Percentiles rank a stretch among this genome's conserved stretches.
phyloP scores from a whole-genome alignment of 2,113 vertebrate genomes.

The Riparia riparia region DNA sequence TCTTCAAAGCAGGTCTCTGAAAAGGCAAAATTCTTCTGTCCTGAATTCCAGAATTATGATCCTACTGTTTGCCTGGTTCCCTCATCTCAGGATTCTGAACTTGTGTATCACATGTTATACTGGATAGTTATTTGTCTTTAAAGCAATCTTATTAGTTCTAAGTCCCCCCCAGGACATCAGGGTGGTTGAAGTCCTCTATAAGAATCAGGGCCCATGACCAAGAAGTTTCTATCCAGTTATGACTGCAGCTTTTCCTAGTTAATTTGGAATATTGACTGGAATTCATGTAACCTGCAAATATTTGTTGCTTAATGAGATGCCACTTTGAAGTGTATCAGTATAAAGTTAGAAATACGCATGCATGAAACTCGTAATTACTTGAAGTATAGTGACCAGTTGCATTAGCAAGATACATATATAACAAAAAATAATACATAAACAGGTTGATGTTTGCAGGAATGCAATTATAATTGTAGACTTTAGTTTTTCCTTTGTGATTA shows the following conservation, averaged over 20 bases:
- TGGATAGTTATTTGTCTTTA: neutral
- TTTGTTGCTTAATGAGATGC: neutral
- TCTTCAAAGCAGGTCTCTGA: neutral
- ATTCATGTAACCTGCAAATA: neutral
- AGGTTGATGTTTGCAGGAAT: neutral
- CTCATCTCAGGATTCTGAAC: neutral
- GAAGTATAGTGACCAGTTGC: neutral
- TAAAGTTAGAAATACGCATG: neutral
- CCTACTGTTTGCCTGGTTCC: neutral
- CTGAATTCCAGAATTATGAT: neutral
- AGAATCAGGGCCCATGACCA: neutral
- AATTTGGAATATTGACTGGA: neutral
- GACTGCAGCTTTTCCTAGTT: neutral
- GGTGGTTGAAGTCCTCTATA: neutral
- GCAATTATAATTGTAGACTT: neutral
- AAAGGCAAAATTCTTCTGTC: neutral
- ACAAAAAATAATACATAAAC: neutral
- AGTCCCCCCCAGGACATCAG: neutral
- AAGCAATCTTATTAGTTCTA: neutral
- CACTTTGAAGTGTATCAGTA: neutral
- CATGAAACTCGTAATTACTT: neutral
- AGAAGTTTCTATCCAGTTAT: neutral
- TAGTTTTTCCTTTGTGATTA: neutral
- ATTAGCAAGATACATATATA: neutral
- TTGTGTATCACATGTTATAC: fast-evolving